Base-by-base conservation (phyloP, 2,113 vertebrate species). In the Irena cyanogastra region DNA sequence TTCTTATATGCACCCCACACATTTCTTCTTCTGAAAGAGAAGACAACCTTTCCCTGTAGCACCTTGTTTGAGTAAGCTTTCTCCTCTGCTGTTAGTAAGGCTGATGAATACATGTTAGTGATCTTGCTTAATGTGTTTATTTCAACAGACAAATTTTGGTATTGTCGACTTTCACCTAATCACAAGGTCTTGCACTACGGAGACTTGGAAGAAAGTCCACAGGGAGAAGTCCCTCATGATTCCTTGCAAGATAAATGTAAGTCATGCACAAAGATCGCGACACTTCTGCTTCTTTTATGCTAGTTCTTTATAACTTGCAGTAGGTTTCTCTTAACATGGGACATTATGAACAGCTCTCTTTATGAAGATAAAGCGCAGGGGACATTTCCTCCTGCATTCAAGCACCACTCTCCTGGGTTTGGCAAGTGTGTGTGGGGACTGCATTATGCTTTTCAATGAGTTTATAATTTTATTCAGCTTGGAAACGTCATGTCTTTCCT, bases 161-260 rank as follows among this genome's bases (percentile, higher is more conserved):
- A 99, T 94, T 99, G 99, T 82, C 99, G 99, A 30, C 98, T 99
- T 76, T 99, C 99, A 19, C 99, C 99, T 17, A 99, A 99, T 97
- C 99, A 99, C 98, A 99, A 99, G 97, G 99, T 99, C 97, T 98
- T 99, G 95, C 99, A 99, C 98, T 99, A 99, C 15, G 99, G 99
- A 85, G 99, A 99, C 93, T 98, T 99, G 98, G 99, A 99, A 92
- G 99, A 99, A 97, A 99, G 98, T 95, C 99, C 99, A 50, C 99
- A 99, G 97, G 99, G 99, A 72, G 99, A 99, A 93, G 99, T 99
- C 45, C 98, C 99, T 59, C 99, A 99, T 21, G 99, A 99, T 96
- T 99, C 99, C 92, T 97, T 99, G 91, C 99, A 99, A 97, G 99
- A 99, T 95, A 99, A 99, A 97, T 45, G 99, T 99, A 98, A 99